A percentile compares a stretch with the other conserved stretches of the same genome.
phyloP scores from a whole-genome alignment of 2,888 invertebrate species.

The Thera britannica region DNA sequence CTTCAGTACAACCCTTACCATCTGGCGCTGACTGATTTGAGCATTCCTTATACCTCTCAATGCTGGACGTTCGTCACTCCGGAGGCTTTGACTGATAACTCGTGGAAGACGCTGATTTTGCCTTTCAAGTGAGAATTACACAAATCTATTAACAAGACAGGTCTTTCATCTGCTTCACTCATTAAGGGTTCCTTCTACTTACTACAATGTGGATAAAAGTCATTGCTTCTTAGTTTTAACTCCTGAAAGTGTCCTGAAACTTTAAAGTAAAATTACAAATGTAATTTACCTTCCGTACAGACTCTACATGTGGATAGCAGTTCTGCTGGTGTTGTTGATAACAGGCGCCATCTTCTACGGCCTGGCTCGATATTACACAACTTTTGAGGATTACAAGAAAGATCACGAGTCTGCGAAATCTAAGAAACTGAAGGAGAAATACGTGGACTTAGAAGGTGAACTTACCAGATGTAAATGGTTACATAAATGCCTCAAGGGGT shows the following conservation, averaged over 20 bases:
- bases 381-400: conserved; percentile 63
- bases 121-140: conserved; percentile 88
- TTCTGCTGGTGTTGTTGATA: conserved; percentile 87
- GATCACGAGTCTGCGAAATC: conserved; percentile 36
- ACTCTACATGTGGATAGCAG: conserved; percentile 90
- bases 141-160: neutral
- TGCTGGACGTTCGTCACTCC: conserved; percentile 94
- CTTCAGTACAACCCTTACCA: conserved; percentile 90
- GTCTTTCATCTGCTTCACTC: neutral
- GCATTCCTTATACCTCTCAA: conserved; percentile 91
- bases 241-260: too few species aligned
- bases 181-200: neutral
- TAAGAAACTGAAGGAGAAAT: conserved; percentile 28
- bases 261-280: too few species aligned
- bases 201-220: neutral
- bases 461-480: too few species aligned
- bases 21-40: conserved; percentile 88
- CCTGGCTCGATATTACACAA: conserved; percentile 85
- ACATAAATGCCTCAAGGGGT: too few species aligned
- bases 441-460: conserved; percentile 29
- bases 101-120: conserved; percentile 92
- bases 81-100: conserved; percentile 91
- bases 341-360: conserved; percentile 88
- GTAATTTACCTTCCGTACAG: conserved; percentile 66
- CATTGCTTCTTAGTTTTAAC: too few species aligned